A percentile compares a stretch with the other conserved stretches of the same genome.
phyloP scores from a whole-genome alignment of 2,113 vertebrate species.

The Morone chrysops region DNA sequence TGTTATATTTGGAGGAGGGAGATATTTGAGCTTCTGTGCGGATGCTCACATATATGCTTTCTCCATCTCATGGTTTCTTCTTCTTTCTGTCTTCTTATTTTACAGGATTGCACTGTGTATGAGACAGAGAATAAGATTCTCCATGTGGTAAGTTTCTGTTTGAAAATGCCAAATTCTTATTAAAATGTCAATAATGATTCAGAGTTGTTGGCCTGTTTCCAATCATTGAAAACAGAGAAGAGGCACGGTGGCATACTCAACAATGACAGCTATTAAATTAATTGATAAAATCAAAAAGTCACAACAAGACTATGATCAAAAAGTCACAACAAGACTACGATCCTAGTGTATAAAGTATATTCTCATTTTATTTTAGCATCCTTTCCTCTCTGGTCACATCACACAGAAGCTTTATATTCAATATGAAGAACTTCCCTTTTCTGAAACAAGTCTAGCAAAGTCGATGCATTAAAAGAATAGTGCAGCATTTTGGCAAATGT shows the following conservation, averaged over 20 bases:
- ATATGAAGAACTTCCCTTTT: no score
- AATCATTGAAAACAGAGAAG: background rate
- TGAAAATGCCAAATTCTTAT: background rate
- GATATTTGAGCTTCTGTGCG: conserved; percentile 54
- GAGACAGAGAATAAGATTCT: conserved; percentile 95
- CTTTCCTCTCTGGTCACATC: background rate
- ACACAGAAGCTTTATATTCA: background rate
- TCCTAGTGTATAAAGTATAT: background rate
- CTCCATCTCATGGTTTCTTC: conserved; percentile 41
- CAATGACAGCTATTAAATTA: background rate
- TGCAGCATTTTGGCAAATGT: background rate
- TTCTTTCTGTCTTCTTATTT: conserved; percentile 30
- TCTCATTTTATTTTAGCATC: background rate
- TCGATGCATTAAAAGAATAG: background rate
- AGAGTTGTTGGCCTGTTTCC: background rate
- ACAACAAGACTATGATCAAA: background rate
- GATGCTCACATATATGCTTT: conserved; percentile 42
- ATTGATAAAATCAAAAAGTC: background rate
- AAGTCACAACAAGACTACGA: background rate
- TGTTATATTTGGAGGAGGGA: conserved; percentile 44
- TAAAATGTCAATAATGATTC: background rate
- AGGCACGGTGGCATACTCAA: background rate
- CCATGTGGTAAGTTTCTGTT: conserved; percentile 89
- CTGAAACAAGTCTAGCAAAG: no score
- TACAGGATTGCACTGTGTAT: conserved; percentile 92